Evolutionary conservation across 2,888 invertebrate genomes (phyloP), one percentile per base, ranked within the genome.

Genomic region (Lottia scabra): DNA sequence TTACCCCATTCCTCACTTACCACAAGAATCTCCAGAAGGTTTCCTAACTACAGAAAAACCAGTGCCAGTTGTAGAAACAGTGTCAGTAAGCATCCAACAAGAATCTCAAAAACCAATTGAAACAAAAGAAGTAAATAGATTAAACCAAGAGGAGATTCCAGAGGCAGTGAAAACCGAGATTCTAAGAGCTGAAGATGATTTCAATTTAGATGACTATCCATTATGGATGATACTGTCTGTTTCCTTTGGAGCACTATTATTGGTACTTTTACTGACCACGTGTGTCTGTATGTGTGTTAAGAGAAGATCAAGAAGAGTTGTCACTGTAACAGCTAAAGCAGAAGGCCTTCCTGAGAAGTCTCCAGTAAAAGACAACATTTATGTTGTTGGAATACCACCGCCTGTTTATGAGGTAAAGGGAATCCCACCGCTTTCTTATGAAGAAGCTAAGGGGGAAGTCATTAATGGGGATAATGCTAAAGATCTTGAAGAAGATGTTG

Each of bases 341-440:
- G 19, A 19, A 0, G 56, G 19, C 19, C 23, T 56, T 23, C 71
- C 74, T 2, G 74, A 71, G 44, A 75, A 75, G 56, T 43, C 71
- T 27, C 74, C 74, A 13, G 65, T 74, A 43, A 66, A 68, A 65
- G 71, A 68, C 63, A 67, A 46, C 43, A 66, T 63, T 38, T 72
- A 64, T 64, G 56, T 64, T 19, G 46, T 72, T 27, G 69, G 69
- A 38, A 56, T 56, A 23, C 62, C 67, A n/a, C 67, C 67, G 10
- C 75, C 72, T n/a, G 69, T 48, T 30, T 70, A 70, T 64, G 70
- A 70, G 63, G 63, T 67, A 56, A 71, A 83, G 38, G 81, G 81
- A 6, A 82, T 83, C 63, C 84, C 83, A 15, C 81, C 81, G n/a
- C 71, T 81, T 56, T 84, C 82, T 48, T 79, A 81, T 56, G 82